Conservation (phyloP, 2,888 invertebrate genomes). For the Macaria notata region DNA sequence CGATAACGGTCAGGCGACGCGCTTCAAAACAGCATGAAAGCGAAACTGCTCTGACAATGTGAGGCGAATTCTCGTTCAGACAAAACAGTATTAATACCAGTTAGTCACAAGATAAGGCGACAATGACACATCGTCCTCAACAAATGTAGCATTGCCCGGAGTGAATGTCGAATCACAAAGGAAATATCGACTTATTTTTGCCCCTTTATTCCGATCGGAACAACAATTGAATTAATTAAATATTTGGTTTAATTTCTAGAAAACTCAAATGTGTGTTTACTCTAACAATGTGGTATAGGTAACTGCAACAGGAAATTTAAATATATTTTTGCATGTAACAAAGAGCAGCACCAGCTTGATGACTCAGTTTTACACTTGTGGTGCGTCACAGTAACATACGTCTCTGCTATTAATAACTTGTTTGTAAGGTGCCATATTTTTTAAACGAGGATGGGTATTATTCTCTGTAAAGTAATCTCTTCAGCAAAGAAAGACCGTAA, state of each 20-base stretch:
- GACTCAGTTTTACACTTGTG: slow-evolving; percentile 14
- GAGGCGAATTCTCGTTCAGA: slow-evolving; percentile 47
- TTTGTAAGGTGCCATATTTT: slow-evolving; percentile 6
- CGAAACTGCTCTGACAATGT: slow-evolving; percentile 57
- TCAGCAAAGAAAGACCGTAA: not conserved
- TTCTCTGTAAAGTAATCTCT: not conserved
- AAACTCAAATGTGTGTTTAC: not conserved
- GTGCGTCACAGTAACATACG: slow-evolving; percentile 20
- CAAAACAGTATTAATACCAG: slow-evolving; percentile 62
- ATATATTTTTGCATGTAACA: not conserved
- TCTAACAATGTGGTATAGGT: too few relatives aligned
- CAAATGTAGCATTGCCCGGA: slow-evolving; percentile 56
- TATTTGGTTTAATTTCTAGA: not conserved
- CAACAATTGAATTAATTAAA: not conserved
- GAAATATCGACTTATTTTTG: slow-evolving; percentile 22
- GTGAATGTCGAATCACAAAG: slow-evolving; percentile 32
- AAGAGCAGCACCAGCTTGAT: not conserved
- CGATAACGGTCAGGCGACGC: slow-evolving; percentile 46
- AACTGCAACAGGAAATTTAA: slow-evolving; percentile 1
- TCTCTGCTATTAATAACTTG: slow-evolving; percentile 21
- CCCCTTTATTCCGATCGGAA: slow-evolving; percentile 1
- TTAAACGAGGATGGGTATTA: not conserved
- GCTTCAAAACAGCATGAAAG: slow-evolving; percentile 59
- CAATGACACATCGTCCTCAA: slow-evolving; percentile 71
- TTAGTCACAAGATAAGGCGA: slow-evolving; percentile 61